Base-by-base conservation (phyloP, 2,113 vertebrate species). In the Puffinus mauretanicus region DNA sequence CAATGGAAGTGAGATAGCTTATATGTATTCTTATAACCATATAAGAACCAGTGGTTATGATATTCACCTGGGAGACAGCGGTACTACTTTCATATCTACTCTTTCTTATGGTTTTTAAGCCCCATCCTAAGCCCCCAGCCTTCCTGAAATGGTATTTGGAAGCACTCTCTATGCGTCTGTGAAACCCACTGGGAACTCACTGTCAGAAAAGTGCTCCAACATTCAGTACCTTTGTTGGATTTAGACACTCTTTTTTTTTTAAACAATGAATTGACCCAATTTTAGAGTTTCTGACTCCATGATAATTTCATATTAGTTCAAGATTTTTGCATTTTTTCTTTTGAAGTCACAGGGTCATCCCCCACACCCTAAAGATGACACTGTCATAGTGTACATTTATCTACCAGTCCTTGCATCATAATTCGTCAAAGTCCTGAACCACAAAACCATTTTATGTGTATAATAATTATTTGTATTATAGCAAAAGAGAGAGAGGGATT, bases 51-150 rank as follows among this genome's bases (percentile, higher is more conserved):
- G 12, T 34, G 12, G 9, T 58, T 67, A 58, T 9, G 36, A 11
- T 1, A 54, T 10, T 24, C 19, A 54, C 19, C 16, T 62, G 0
- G 0, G 51, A 73, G 7, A 25, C 24, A 6, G 0, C 9, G 57
- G 9, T 6, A 51, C 8, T 80, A 24, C 11, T 46, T 46, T 80
- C 7, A 44, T 73, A 82, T 34, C 2, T 69, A 18, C 5, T 73
- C 3, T 24, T 67, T 93, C 57, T 47, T 32, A 17, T 18, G 5
- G 11, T 73, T 6, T 69, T 86, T 72, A 58, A 61, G 3, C 5
- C 16, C 8, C 6, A 5, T 18, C 5, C 47, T 60, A 82, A 77
- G 8, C 25, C 4, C 3, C 1, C 10, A 58, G 11, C 5, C 81
- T 69, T 88, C n/a, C 34, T 75, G 32, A 75, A 66, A 57, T 8